These are phyloP conservation scores for Hydrolagus affinis DNA, from an alignment of 2,113 vertebrate species.

Conservation along the genomic window DNA sequence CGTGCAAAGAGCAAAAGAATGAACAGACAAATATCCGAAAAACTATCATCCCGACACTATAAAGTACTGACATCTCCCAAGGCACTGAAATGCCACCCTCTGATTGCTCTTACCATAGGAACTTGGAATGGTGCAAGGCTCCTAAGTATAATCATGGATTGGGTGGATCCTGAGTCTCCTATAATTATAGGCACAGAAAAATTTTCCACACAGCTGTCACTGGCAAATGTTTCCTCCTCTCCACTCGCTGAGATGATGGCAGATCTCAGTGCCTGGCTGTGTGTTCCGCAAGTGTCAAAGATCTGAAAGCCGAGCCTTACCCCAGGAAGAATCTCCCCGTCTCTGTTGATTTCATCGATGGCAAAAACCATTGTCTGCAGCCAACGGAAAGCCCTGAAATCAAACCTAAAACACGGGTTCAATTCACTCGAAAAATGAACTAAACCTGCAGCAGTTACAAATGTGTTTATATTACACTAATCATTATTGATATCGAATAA, in stretches of 20 bases:
- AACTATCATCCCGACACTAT: no score
- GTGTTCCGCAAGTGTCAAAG: slow-evolving; percentile 59
- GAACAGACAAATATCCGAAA: no score
- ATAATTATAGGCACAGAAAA: slow-evolving; percentile 56
- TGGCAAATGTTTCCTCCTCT: slow-evolving; percentile 34
- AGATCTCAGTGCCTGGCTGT: slow-evolving; percentile 51
- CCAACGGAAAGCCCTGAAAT: slow-evolving; percentile 58
- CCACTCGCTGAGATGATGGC: slow-evolving; percentile 58
- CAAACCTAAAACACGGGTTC: slow-evolving; percentile 44
- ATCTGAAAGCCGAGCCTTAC: slow-evolving; percentile 56
- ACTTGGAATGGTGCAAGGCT: slow-evolving; percentile 55
- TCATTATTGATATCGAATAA: no score
- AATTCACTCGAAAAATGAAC: no score
- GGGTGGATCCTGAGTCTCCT: slow-evolving; percentile 59
- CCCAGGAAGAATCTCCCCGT: slow-evolving; percentile 49
- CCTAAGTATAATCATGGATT: slow-evolving; percentile 54
- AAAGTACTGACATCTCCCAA: no score
- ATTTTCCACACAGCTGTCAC: slow-evolving; percentile 43
- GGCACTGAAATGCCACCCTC: not conserved
- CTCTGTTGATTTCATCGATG: slow-evolving; percentile 60
- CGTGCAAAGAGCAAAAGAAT: no score
- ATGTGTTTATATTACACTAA: no score
- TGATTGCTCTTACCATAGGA: slow-evolving; percentile 52
- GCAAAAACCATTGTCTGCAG: slow-evolving; percentile 61
- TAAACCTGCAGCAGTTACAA: no score